These are phyloP conservation scores for Drosophila rhopaloa DNA, from an alignment of 1,140 invertebrate genomes.

Conservation along the genomic window DNA sequence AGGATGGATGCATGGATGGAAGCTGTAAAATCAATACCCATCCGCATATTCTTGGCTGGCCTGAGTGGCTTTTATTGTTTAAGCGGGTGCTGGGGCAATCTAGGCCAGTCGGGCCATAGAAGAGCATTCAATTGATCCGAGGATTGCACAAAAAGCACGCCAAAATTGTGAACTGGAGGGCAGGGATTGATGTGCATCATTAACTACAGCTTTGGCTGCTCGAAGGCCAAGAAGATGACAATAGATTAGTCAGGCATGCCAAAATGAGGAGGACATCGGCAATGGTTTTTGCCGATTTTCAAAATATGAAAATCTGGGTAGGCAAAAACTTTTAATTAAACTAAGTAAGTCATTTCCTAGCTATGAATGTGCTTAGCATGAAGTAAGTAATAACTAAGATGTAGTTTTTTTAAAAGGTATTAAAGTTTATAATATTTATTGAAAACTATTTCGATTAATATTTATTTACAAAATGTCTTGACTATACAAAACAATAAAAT, in stretches of 20 bases:
- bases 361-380: too few species aligned
- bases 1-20: not conserved
- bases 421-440: too few species aligned
- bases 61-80: conserved; percentile 72
- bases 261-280: not conserved
- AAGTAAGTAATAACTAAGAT: too few species aligned
- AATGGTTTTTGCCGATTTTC: not conserved
- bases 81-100: conserved; percentile 42
- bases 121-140: conserved; percentile 60
- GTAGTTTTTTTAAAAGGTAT: too few species aligned
- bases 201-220: conserved; percentile 28
- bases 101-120: conserved; percentile 53
- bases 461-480: too few species aligned
- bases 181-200: conserved; percentile 21
- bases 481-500: too few species aligned
- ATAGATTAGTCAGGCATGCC: conserved; percentile 22
- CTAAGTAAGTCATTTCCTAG: too few species aligned
- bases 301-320: too few species aligned
- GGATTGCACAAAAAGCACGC: conserved; percentile 19
- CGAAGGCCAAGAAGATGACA: conserved; percentile 44
- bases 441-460: too few species aligned
- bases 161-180: conserved; percentile 26
- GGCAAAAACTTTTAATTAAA: too few species aligned
- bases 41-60: conserved; percentile 11
- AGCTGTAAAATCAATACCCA: conserved; percentile 32